Evolutionary conservation across 2,888 invertebrate species (phyloP).

Genomic region (Cataglyphis rosenhaueri): DNA sequence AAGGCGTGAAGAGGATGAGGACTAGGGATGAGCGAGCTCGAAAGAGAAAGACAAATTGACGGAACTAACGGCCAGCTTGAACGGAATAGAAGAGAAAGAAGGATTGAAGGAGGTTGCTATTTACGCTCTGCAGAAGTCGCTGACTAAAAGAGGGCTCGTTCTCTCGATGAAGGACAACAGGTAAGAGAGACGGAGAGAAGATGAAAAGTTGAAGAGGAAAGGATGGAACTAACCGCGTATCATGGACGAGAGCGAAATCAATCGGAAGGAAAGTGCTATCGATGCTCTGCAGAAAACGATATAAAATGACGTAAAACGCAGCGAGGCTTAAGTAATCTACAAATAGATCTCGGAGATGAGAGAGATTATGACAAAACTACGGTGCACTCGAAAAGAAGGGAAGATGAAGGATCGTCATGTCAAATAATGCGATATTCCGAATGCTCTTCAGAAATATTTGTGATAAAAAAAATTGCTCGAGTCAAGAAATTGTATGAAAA

Average conservation of each 20-base stretch:
- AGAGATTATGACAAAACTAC: conserved; percentile 26
- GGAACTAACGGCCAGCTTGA: conserved; percentile 21
- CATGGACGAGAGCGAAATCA: conserved; percentile 29
- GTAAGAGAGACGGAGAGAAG: not conserved
- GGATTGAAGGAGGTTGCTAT: conserved; percentile 34
- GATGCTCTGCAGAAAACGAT: conserved; percentile 4
- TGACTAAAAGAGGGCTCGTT: conserved; percentile 32
- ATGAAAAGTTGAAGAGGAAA: not conserved
- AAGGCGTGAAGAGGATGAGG: conserved; percentile 53
- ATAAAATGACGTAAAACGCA: conserved; percentile 47
- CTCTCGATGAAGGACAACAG: not conserved
- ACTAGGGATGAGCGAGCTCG: conserved; percentile 41
- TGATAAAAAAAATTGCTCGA: not conserved
- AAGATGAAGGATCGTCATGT: conserved; percentile 18
- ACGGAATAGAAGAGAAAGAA: conserved; percentile 25
- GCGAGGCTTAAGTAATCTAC: not conserved
- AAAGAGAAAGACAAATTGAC: conserved; percentile 58
- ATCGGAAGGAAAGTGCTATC: conserved; percentile 27
- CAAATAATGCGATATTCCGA: not conserved
- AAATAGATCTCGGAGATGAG: not conserved
- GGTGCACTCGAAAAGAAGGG: conserved; percentile 17
- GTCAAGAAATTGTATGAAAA: not conserved
- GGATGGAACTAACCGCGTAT: conserved; percentile 22
- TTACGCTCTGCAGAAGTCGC: conserved; percentile 48
- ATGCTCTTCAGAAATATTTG: conserved; percentile 23